Base-by-base conservation (phyloP, 2,888 invertebrate species). In the Leptinotarsa haldemani region DNA sequence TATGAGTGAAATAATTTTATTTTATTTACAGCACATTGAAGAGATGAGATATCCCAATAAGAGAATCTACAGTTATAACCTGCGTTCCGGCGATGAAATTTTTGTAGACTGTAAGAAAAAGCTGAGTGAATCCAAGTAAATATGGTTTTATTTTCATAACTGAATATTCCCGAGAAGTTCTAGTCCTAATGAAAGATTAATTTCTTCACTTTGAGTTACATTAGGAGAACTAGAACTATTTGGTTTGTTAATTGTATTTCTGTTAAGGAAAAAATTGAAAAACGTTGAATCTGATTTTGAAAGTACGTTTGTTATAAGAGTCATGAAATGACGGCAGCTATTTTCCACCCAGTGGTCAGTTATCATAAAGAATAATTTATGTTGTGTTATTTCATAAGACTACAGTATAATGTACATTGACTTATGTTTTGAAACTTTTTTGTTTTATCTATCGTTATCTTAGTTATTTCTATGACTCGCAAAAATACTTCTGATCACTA, bases 11-110 rank as follows among this genome's bases (percentile, higher is more conserved):
- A 1, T 40, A 9, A 40, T 40, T 40, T 40, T 4, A 30, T 18
- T 77, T 69, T 71, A 76, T 76, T 85, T 90, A 30, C 89, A 92
- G 90, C 95, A 95, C 22, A 95, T 96, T 0, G 97, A 97, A 86
- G 95, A 95, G 87, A 95, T 97, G 94, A 92, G 93, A 81, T 96
- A 92, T 83, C 95, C 96, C 2, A 94, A 94, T 82, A 96, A 97
- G 85, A 95, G 94, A 86, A 90, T 97, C 25, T 97, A 97, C 87
- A 95, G 96, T 75, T 97, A 97, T 88, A 96, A 96, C 88, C 94
- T 97, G 76, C 90, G 93, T 79, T 93, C 94, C 74, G 97, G 96
- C 15, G 97, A 97, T 87, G 96, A 96, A 87, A 96, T 97, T 82
- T 94, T 96, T 79, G 93, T 97, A 76, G 95, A 96, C 86, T 93